phyloP scores from a whole-genome alignment of 2,888 invertebrate species.

The Tetragonisca angustula region DNA sequence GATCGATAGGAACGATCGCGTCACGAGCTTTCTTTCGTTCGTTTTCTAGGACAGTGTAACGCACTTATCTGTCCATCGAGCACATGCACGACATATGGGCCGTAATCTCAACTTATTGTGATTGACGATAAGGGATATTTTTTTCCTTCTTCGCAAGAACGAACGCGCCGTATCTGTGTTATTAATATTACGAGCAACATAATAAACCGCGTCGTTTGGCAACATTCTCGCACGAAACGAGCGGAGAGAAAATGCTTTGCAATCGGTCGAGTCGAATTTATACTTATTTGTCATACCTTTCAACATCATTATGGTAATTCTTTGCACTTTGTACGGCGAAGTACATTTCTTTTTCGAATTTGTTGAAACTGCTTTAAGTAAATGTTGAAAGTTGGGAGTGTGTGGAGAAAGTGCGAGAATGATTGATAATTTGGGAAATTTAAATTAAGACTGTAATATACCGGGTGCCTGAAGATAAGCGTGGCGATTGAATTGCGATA shows the following conservation, averaged over 20 bases:
- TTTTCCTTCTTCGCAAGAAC: conserved; percentile 65
- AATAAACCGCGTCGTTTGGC: conserved; percentile 10
- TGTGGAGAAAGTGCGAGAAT: background rate
- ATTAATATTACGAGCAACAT: conserved; percentile 55
- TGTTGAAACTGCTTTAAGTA: background rate
- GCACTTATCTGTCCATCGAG: conserved; percentile 65
- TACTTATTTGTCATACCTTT: background rate
- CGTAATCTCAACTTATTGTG: conserved; percentile 77
- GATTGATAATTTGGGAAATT: background rate
- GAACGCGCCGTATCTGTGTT: conserved; percentile 62
- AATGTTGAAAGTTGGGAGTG: too few species aligned
- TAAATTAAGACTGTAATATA: background rate
- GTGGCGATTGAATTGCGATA: background rate
- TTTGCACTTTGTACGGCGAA: background rate
- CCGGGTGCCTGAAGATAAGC: background rate
- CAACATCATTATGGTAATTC: accelerated
- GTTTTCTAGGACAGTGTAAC: conserved; percentile 64
- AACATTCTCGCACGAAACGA: background rate
- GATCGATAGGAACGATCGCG: background rate
- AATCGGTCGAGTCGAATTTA: background rate
- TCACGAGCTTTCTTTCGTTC: conserved; percentile 33
- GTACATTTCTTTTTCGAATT: background rate
- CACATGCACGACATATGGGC: conserved; percentile 75
- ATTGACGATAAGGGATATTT: conserved; percentile 70
- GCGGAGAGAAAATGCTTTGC: background rate